Percentiles rank a stretch among this genome's conserved stretches.
Evolutionary conservation across 1,140 invertebrate species (phyloP).

Genomic region (Semibalanus balanoides): DNA sequence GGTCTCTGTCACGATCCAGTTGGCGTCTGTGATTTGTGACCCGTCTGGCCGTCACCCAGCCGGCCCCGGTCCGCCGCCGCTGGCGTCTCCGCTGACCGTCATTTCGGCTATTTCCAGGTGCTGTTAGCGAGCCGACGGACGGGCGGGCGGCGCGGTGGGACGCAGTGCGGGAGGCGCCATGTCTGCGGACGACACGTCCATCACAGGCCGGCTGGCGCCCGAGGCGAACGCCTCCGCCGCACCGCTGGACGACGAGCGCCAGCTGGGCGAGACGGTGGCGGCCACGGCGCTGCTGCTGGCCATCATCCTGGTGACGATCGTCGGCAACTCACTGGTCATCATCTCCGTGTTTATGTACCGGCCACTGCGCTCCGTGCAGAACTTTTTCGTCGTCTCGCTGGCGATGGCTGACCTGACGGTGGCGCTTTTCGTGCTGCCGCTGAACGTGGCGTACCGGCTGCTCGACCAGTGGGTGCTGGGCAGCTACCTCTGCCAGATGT

Average conservation of each 20-base stretch:
- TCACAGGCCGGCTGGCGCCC: too few relatives aligned
- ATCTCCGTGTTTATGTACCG: constrained; percentile 90
- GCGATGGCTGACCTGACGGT: constrained; percentile 91
- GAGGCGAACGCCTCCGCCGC: too few relatives aligned
- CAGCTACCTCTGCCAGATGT: constrained; percentile 82
- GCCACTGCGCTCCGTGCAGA: constrained; percentile 88
- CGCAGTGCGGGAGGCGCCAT: too few relatives aligned
- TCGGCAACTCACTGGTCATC: constrained; percentile 90
- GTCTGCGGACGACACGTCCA: too few relatives aligned
- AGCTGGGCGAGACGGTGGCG: constrained; percentile 54
- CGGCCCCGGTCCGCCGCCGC: too few relatives aligned
- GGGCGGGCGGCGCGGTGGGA: too few relatives aligned
- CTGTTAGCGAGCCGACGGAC: too few relatives aligned
- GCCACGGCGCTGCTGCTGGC: constrained; percentile 57
- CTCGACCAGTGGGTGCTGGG: constrained; percentile 80
- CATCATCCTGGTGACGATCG: constrained; percentile 72
- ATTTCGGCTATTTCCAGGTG: too few relatives aligned
- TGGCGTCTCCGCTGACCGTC: too few relatives aligned
- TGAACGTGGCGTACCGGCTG: constrained; percentile 85
- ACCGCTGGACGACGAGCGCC: constrained; percentile 8
- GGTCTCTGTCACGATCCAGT: too few relatives aligned
- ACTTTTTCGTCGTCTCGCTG: constrained; percentile 94
- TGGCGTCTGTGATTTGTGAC: too few relatives aligned
- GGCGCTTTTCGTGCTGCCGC: constrained; percentile 84
- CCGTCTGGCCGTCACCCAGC: too few relatives aligned